These are phyloP conservation scores for Coelogynopora nodosa DNA, from an alignment of 2,888 invertebrate species.

Conservation along the genomic window DNA sequence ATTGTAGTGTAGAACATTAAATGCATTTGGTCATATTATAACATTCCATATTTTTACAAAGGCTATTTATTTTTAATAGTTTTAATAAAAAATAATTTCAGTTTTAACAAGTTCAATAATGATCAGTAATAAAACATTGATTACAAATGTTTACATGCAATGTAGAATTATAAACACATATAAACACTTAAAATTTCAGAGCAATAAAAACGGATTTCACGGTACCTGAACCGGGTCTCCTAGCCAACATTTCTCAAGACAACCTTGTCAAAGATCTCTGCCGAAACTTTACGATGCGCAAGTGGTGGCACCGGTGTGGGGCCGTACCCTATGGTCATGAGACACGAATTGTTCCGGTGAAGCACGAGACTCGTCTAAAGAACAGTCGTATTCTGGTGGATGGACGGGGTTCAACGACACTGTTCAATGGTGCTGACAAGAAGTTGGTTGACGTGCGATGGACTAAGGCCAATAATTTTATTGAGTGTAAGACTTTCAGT, in stretches of 20 bases:
- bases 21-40: too few species aligned
- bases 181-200: too few species aligned
- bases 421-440: slow-evolving; percentile 52
- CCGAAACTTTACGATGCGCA: slow-evolving; percentile 47
- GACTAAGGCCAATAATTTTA: slow-evolving; percentile 48
- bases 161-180: too few species aligned
- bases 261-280: slow-evolving; percentile 47
- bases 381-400: slow-evolving; percentile 49
- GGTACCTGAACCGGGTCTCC: slow-evolving; percentile 50
- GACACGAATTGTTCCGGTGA: not conserved
- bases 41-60: too few species aligned
- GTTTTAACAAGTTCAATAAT: too few species aligned
- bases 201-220: slow-evolving; percentile 51
- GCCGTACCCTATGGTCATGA: slow-evolving; percentile 50
- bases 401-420: slow-evolving; percentile 50
- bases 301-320: slow-evolving; percentile 49
- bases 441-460: slow-evolving; percentile 50
- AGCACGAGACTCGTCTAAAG: slow-evolving; percentile 21
- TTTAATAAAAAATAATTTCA: too few species aligned
- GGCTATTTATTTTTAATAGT: too few species aligned
- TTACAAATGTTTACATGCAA: too few species aligned
- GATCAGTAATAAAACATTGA: too few species aligned
- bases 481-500: not conserved
- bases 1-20: too few species aligned
- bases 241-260: slow-evolving; percentile 47